These are phyloP conservation scores for Metridium senile DNA, from an alignment of 92 coral and sea anemone species.

Conservation along the genomic window DNA sequence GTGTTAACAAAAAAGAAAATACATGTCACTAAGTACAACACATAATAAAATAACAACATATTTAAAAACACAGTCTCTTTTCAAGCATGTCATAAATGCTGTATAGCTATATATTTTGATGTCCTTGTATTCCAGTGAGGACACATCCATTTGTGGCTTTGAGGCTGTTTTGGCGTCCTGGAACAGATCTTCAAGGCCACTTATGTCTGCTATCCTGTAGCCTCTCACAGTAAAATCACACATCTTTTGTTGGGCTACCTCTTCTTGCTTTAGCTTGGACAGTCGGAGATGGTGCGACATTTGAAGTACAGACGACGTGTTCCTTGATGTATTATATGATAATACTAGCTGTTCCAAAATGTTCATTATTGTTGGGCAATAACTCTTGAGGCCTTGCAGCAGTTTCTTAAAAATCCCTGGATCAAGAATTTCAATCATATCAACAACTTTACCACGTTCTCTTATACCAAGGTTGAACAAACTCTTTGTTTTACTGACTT, in stretches of 20 bases:
- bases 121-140: constrained; percentile 34
- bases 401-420: constrained; percentile 28
- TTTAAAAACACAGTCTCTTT: too few relatives aligned
- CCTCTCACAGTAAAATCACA: constrained; percentile 42
- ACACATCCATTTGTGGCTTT: constrained; percentile 30
- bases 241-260: constrained; percentile 34
- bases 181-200: constrained; percentile 36
- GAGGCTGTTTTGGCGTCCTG: constrained; percentile 17
- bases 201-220: constrained; percentile 42
- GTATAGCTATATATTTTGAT: constrained; percentile 40
- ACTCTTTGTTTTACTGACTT: constrained; percentile 7
- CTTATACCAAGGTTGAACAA: constrained; percentile 44
- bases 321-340: constrained; percentile 27
- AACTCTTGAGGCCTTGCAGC: constrained; percentile 10
- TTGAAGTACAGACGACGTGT: constrained; percentile 37
- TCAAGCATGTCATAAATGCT: too few relatives aligned
- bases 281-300: constrained; percentile 48
- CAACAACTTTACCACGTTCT: constrained; percentile 24
- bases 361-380: constrained; percentile 51
- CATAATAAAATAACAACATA: neutral
- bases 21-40: neutral
- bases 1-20: neutral
- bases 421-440: constrained; percentile 26
- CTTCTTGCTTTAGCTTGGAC: constrained; percentile 43
- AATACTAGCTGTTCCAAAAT: constrained; percentile 50